Conservation (phyloP, 2,113 vertebrate genomes). For the Bubo bubo region DNA sequence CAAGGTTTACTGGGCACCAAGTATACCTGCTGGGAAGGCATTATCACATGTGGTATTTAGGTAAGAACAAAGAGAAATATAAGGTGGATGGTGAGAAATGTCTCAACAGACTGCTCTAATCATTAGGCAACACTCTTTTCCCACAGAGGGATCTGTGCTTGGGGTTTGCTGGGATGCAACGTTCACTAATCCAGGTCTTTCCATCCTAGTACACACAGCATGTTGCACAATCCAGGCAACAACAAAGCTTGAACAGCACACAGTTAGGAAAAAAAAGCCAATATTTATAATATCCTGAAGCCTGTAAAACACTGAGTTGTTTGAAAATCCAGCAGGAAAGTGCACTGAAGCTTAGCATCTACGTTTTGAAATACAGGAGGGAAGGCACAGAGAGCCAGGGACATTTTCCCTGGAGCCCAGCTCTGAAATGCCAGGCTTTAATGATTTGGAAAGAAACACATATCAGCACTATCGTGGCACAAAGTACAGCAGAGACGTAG, state of each 20-base stretch:
- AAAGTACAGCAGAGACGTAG: neutral
- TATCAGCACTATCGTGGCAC: slow-evolving; percentile 16
- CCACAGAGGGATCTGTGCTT: neutral
- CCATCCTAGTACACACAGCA: neutral
- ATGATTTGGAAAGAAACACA: slow-evolving; percentile 72
- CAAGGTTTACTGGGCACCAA: neutral
- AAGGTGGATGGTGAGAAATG: neutral
- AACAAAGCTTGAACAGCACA: neutral
- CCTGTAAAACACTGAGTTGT: neutral
- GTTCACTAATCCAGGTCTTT: neutral
- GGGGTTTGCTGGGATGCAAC: neutral
- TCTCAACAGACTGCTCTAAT: neutral
- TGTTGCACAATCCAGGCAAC: neutral
- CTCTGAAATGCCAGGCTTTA: slow-evolving; percentile 61
- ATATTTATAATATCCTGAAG: slow-evolving; percentile 36
- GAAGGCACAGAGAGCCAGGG: neutral
- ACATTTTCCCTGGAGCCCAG: slow-evolving; percentile 44
- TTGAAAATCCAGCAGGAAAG: slow-evolving; percentile 24
- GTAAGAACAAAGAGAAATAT: neutral
- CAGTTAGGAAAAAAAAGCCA: neutral
- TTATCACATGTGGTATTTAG: neutral
- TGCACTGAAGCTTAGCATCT: slow-evolving; percentile 29
- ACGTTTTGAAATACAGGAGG: neutral
- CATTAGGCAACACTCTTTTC: neutral
- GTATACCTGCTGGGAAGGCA: neutral